A percentile compares a stretch with the other conserved stretches of the same genome.
Evolutionary conservation across 2,797 vertebrate species (phyloP).

Genomic region (Pelodytes ibericus): DNA sequence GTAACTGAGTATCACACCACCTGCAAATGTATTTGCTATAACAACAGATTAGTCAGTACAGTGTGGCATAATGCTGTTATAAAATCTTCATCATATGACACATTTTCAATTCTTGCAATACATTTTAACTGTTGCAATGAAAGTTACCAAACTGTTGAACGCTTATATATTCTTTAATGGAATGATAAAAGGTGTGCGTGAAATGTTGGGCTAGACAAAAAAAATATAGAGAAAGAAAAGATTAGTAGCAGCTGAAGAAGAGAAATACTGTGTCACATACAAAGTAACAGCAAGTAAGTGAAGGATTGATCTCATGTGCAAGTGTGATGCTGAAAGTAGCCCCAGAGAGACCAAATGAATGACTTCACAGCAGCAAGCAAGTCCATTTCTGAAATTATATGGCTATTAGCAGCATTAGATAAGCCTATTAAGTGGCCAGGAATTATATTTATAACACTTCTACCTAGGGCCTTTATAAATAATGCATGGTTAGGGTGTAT

Average conservation of each 20-base stretch:
- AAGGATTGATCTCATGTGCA: constrained; percentile 25
- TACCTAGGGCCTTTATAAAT: constrained; percentile 16
- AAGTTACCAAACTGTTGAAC: too few relatives aligned
- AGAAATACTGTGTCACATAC: neutral
- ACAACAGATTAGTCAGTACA: too few relatives aligned
- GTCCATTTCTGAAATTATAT: constrained; percentile 47
- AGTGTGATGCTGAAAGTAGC: constrained; percentile 25
- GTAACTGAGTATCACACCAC: too few relatives aligned
- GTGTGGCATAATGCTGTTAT: too few relatives aligned
- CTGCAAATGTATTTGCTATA: too few relatives aligned
- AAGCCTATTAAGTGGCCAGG: constrained; percentile 45
- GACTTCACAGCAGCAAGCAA: constrained; percentile 48
- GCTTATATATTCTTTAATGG: too few relatives aligned
- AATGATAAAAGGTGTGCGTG: neutral
- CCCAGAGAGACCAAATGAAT: constrained; percentile 40
- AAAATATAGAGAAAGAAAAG: neutral
- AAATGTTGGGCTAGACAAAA: neutral
- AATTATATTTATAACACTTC: constrained; percentile 43
- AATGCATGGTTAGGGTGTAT: neutral
- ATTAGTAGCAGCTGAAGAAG: neutral
- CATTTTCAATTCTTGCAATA: too few relatives aligned
- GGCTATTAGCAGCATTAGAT: constrained; percentile 48
- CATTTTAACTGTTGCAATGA: too few relatives aligned
- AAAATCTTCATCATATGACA: too few relatives aligned
- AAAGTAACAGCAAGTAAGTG: constrained; percentile 12